Conservation (phyloP, 1,140 invertebrate genomes). For the Drosophila kurseongensis region DNA sequence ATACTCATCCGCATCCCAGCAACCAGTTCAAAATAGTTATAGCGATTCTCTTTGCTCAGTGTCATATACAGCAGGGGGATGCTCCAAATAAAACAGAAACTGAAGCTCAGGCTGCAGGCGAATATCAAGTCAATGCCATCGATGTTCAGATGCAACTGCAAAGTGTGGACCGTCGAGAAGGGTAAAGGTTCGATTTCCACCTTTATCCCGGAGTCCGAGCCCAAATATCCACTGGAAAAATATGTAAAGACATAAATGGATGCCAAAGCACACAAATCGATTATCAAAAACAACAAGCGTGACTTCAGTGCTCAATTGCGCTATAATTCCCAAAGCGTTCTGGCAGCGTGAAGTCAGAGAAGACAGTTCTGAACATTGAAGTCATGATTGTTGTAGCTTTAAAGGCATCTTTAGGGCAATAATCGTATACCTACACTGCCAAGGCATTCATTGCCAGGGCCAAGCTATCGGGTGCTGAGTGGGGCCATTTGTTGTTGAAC, state of each 20-base stretch:
- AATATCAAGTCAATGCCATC: not conserved
- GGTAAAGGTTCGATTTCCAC: slow-evolving; percentile 38
- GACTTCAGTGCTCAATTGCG: no score
- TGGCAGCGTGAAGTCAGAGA: no score
- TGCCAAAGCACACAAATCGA: not conserved
- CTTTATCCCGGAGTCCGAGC: slow-evolving; percentile 17
- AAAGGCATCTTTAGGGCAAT: no score
- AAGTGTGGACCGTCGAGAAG: slow-evolving; percentile 24
- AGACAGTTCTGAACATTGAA: no score
- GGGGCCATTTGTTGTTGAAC: slow-evolving; percentile 28
- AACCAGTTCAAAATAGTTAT: slow-evolving; percentile 46
- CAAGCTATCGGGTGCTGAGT: slow-evolving; percentile 42
- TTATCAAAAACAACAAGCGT: not conserved
- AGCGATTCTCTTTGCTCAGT: not conserved
- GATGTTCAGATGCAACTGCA: not conserved
- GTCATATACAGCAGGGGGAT: slow-evolving; percentile 40
- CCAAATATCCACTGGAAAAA: slow-evolving; percentile 32
- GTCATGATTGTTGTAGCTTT: no score
- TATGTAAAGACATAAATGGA: not conserved
- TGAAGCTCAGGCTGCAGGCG: slow-evolving; percentile 4
- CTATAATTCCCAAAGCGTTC: no score
- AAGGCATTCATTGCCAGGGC: slow-evolving; percentile 42
- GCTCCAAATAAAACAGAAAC: slow-evolving; percentile 52
- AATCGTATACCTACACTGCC: no score
- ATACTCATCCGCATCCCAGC: slow-evolving; percentile 39